Percentiles rank a stretch among this genome's conserved stretches.
phyloP scores from a whole-genome alignment of 1,140 invertebrate species.

The Scaptomyza pallida region DNA sequence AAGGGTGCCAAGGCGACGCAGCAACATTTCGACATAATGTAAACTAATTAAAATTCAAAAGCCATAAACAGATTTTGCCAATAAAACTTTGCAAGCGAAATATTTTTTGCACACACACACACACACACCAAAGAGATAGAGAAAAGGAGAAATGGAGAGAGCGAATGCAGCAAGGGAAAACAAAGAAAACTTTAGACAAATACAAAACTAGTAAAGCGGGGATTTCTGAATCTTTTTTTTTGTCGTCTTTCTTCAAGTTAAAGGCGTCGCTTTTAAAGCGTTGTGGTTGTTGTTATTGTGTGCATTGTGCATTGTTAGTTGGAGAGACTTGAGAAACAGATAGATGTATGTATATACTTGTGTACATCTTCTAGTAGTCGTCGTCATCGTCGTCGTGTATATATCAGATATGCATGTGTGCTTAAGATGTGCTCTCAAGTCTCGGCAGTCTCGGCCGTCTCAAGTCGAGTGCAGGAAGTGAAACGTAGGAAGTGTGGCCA shows the following conservation, averaged over 20 bases:
- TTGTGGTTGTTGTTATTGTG: slow-evolving; percentile 51
- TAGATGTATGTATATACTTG: slow-evolving; percentile 19
- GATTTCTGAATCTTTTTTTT: slow-evolving; percentile 46
- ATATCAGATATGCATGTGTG: slow-evolving; percentile 35
- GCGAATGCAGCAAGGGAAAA: slow-evolving; percentile 37
- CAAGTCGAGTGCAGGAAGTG: slow-evolving; percentile 75
- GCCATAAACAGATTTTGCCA: slow-evolving; percentile 84
- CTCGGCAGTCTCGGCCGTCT: slow-evolving; percentile 13
- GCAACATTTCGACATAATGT: slow-evolving; percentile 82
- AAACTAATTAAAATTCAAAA: slow-evolving; percentile 84
- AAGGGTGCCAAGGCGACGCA: slow-evolving; percentile 19
- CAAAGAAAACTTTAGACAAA: slow-evolving; percentile 72
- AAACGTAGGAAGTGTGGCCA: slow-evolving; percentile 81
- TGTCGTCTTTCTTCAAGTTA: slow-evolving; percentile 40
- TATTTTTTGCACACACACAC: slow-evolving; percentile 72
- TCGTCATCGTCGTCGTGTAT: too few relatives aligned
- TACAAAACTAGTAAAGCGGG: slow-evolving; percentile 33
- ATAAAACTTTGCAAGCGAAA: slow-evolving; percentile 83
- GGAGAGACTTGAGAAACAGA: slow-evolving; percentile 39
- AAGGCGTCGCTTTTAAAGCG: slow-evolving; percentile 66
- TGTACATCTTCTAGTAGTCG: background rate
- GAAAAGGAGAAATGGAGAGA: background rate
- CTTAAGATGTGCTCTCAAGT: slow-evolving; percentile 37
- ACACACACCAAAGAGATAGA: background rate
- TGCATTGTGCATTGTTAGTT: slow-evolving; percentile 64